Conservation (phyloP, 2,888 invertebrate species). For the Calliphora vomitoria region DNA sequence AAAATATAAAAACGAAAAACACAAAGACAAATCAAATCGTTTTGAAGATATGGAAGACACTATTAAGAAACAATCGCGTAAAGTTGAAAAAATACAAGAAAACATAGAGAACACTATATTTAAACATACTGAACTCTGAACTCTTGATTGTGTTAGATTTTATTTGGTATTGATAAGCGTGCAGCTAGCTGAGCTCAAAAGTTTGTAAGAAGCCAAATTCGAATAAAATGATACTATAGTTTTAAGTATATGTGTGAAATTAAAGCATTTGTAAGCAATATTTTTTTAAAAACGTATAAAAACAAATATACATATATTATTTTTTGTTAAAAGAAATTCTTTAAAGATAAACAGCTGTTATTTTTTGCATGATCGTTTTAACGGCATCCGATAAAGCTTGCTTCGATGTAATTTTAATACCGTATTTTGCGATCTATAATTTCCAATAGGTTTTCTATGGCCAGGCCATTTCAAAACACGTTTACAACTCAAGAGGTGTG, state of each 20-base stretch:
- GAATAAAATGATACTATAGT: constrained; percentile 56
- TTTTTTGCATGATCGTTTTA: too few relatives aligned
- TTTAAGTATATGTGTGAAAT: constrained; percentile 49
- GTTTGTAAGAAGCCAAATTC: constrained; percentile 50
- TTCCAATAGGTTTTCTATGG: too few relatives aligned
- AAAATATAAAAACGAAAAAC: constrained; percentile 86
- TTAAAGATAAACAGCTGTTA: neutral
- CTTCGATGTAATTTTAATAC: too few relatives aligned
- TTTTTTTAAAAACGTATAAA: constrained; percentile 43
- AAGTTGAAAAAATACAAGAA: constrained; percentile 93
- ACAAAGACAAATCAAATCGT: constrained; percentile 88
- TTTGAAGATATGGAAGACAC: constrained; percentile 89
- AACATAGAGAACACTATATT: constrained; percentile 92
- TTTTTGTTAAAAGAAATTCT: neutral
- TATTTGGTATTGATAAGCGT: constrained; percentile 40
- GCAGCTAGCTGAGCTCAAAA: constrained; percentile 40
- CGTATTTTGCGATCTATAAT: too few relatives aligned
- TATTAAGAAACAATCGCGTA: constrained; percentile 93
- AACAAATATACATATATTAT: neutral
- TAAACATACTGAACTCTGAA: constrained; percentile 91
- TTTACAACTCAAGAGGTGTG: too few relatives aligned
- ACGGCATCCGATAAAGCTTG: too few relatives aligned
- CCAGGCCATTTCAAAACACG: too few relatives aligned
- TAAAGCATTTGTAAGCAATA: constrained; percentile 30
- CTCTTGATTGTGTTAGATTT: neutral